Evolutionary conservation across 1,140 invertebrate genomes (phyloP).

Genomic region (Magallana gigas): DNA sequence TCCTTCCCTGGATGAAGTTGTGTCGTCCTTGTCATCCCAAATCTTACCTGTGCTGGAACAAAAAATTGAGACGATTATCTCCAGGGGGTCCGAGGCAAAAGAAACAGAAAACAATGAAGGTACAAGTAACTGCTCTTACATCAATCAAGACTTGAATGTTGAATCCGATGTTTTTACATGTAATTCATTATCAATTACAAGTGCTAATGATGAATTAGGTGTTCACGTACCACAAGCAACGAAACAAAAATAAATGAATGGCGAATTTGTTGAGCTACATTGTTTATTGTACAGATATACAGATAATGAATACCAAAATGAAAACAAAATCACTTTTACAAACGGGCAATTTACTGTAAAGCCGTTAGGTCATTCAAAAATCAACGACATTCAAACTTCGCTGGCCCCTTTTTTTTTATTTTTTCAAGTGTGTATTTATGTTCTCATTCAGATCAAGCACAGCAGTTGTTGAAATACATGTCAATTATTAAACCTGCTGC

Average conservation of each 20-base stretch:
- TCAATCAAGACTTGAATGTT: too few relatives aligned
- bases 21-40: too few relatives aligned
- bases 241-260: neutral
- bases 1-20: too few relatives aligned
- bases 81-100: too few relatives aligned
- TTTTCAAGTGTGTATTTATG: neutral
- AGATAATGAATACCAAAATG: neutral
- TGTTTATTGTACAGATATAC: too few relatives aligned
- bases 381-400: neutral
- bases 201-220: neutral
- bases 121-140: too few relatives aligned
- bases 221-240: neutral
- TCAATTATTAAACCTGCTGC: neutral
- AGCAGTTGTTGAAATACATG: neutral
- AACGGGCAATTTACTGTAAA: neutral
- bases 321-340: neutral
- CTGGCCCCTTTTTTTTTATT: neutral
- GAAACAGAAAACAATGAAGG: too few relatives aligned
- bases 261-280: neutral
- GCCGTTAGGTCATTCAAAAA: neutral
- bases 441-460: neutral
- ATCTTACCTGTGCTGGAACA: too few relatives aligned
- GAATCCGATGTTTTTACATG: too few relatives aligned
- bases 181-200: too few relatives aligned
- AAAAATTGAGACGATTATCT: too few relatives aligned